Evolutionary conservation across 2,888 invertebrate genomes (phyloP), one percentile per base, ranked within the genome.

Genomic region (Cactoblastis cactorum): DNA sequence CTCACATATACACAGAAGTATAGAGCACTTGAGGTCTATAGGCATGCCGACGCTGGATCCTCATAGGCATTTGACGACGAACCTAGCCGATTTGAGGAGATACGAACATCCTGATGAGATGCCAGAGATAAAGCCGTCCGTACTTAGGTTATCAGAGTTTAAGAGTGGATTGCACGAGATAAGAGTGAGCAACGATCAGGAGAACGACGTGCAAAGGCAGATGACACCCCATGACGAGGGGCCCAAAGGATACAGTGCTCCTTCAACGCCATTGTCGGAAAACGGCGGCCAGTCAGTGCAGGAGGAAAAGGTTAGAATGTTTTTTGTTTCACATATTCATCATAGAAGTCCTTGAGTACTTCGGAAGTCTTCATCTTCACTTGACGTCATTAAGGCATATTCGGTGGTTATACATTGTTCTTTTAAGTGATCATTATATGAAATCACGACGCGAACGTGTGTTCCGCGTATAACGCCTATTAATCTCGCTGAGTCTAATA

Each of bases 1-100:
- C 61, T 91, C 92, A 50, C 92, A 92, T 57, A 92, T 92, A 67
- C 92, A 92, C 70, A 90, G 92, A 63, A 93, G 93, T 59, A 93
- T 92, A 75, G 92, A 92, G 60, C 92, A 92, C 65, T 74, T 92
- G 60, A 84, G 92, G 61, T 92, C 92, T 34, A 87, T 92, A 63
- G 92, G 92, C 28, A 92, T 90, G 0, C 87, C 88, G 0, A 89
- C 85, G 0, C 81, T 90, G 57, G 88, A 90, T 56, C 82, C 79
- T 11, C 90, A 90, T 57, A 80, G 90, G 63, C 90, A 90, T 58
- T 67, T 90, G 68, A 75, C 88, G 57, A 74, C 87, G 2, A 89
- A 90, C 57, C 70, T 90, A 63, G 86, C 90, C 45, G 89, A 90
- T 56, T 62, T 90, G 51, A 77, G 90, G 65, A 80, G 90, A 62